Evolutionary conservation across 2,888 invertebrate genomes (phyloP), one percentile per base, ranked within the genome.

Genomic region (Lithophane leautieri): DNA sequence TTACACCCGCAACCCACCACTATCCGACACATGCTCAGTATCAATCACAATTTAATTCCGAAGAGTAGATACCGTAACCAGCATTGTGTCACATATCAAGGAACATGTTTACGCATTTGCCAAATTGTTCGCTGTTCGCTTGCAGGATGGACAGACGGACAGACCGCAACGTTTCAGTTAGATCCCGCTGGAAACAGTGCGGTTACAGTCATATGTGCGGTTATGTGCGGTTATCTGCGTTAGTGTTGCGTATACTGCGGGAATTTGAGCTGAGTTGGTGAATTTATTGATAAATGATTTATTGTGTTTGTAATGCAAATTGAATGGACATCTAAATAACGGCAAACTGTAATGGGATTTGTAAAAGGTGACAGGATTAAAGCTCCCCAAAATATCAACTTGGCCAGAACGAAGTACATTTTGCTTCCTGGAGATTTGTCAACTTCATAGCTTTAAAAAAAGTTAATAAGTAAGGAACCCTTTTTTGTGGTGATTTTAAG

Each of bases 121-220:
- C 86, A 89, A 86, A 80, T 73, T 78, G 83, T 83, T 84, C 84
- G 86, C 85, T 87, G 85, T 82, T 78, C 81, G 77, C 79, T 79
- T 70, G 69, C 78, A 62, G 76, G 73, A 61, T 42, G 22, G 76
- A 74, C 75, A 75, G 76, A 63, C 73, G 69, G 73, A 72, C 86
- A 78, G 75, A 91, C 92, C 91, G 83, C 92, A 91, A 79, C 83
- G 73, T 89, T 92, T 91, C 90, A 90, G 90, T 89, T 89, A 88
- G 86, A 89, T 79, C 76, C 76, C 54, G 83, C 71, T 85, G 83
- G 86, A 70, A 86, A 86, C 80, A 84, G 81, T 86, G 88, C 86
- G 86, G 88, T 86, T 70, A 70, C 70, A 82, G 84, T 79, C 78
- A 78, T 79, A 84, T 73, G 73, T 84, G 84, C 76, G 81, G 86